Conservation (phyloP, 1,140 invertebrate species). For the Drosophila teissieri region DNA sequence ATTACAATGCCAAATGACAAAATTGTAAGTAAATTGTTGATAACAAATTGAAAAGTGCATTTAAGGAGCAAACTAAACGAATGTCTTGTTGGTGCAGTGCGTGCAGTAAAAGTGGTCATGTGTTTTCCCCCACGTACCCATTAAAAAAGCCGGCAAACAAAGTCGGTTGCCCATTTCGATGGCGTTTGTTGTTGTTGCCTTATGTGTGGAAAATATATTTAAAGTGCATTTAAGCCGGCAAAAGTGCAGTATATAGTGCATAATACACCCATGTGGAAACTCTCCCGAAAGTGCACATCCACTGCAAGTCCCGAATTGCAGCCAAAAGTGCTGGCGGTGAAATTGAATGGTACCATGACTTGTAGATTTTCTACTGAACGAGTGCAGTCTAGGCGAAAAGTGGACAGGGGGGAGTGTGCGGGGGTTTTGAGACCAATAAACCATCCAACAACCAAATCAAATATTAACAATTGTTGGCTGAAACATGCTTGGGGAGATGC, state of each 20-base stretch:
- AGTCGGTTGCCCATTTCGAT: neutral
- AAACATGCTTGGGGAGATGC: neutral
- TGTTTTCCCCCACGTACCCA: neutral
- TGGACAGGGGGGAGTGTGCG: neutral
- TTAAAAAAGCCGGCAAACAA: constrained; percentile 43
- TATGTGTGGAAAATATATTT: constrained; percentile 20
- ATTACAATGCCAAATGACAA: constrained; percentile 64
- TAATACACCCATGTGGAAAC: neutral
- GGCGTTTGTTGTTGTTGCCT: constrained; percentile 36
- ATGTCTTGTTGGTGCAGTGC: neutral
- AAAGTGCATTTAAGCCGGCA: neutral
- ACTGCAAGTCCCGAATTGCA: neutral
- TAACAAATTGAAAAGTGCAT: constrained; percentile 12
- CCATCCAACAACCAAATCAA: constrained; percentile 3
- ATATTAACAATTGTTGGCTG: constrained; percentile 5
- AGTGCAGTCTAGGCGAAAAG: constrained; percentile 27
- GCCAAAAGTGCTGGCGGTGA: constrained; percentile 15
- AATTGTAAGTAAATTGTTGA: constrained; percentile 72
- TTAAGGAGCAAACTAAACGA: neutral
- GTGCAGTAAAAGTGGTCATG: neutral
- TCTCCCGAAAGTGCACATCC: neutral
- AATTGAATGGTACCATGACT: constrained; percentile 71
- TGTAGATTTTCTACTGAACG: constrained; percentile 65
- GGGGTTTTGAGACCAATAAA: neutral
- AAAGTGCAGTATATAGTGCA: neutral